Base-by-base conservation (phyloP, 2,888 invertebrate genomes). In the Notodonta dromedarius region DNA sequence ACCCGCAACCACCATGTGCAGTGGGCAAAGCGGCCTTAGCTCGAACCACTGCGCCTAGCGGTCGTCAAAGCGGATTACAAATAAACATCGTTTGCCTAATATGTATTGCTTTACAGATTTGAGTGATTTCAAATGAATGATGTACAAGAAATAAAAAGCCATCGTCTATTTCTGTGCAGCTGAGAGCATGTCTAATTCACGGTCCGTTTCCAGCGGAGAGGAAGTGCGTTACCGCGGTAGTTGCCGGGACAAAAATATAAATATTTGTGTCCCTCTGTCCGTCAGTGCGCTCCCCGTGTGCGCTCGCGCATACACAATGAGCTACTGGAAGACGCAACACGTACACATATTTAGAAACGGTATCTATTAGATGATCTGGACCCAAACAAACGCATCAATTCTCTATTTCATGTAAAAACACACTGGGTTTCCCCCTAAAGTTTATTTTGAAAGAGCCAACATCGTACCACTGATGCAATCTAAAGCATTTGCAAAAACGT, bases 201-300 rank as follows among this genome's bases (percentile, higher is more conserved):
- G 76, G 77, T 66, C 69, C 72, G 76, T 65, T 65, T 63, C 68
- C 63, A 55, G 16, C 61, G 65, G 69, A 64, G 71, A 80, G 80
- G 81, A 82, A 82, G 80, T 75, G 74, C 74, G 64, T 63, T 63
- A 56, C 62, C 58, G 56, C 62, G 60, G 66, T 69, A 67, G 59
- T 59, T 68, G 72, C 66, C 70, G 61, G 35, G 76, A 83, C 78
- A 64, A 73, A 80, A 80, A 82, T 81, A 83, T 77, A 75, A 77
- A 82, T 79, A 78, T 80, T 78, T 71, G 71, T 76, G 69, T 63
- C 68, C 65, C 65, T 69, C 54, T 65, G 69, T 66, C 64, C 67
- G 68, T 67, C 70, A 64, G 54, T 55, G 67, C 66, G 64, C 70
- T 66, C 66, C 61, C 48, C 14, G 64, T 66, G 60, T 55, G 35